Evolutionary conservation across 1,140 invertebrate species (phyloP), one percentile per base, ranked within the genome.

Genomic region (Macrobrachium nipponense): DNA sequence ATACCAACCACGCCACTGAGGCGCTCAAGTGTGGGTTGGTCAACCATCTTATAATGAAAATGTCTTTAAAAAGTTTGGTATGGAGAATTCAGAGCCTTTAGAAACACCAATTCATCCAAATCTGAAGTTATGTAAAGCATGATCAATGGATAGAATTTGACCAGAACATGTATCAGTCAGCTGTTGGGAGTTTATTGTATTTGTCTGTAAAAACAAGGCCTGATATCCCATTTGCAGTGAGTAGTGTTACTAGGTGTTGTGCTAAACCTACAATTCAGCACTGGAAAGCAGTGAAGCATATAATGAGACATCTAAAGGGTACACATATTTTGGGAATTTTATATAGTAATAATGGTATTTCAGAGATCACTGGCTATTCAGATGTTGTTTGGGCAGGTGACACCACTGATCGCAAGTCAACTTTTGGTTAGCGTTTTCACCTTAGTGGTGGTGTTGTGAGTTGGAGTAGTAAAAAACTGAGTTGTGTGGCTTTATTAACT

Each of bases 21-120:
- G n/a, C n/a, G n/a, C n/a, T n/a, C n/a, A n/a, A 36, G 27, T 91
- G 20, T 89, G 83, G 73, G 89, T 91, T 62, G 62, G 88, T 87
- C 91, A 92, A 89, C 76, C 87, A 76, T 27, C 87, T 11, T 91
- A 91, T 78, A 89, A 89, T 18, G 89, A 87, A 75, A 91, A 90
- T 86, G 88, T 92, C 82, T 83, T 91, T 23, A 78, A 90, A 77
- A 89, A 90, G 43, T 90, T 91, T 87, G 85, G 86, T n/a, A 87
- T 84, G 36, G 82, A 84, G 27, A 68, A 90, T n/a, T 91, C 89
- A 73, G 91, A 91, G 80, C 60, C 90, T 11, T 88, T 91, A 20
- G 90, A 89, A 86, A 91, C 90, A 15, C 90, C 90, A 75, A 89
- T 91, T 87, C 66, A 89, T 76, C 62, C n/a, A n/a, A 82, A 78